Evolutionary conservation across 2,113 vertebrate genomes (phyloP).

Genomic region (Oryzias melastigma): DNA sequence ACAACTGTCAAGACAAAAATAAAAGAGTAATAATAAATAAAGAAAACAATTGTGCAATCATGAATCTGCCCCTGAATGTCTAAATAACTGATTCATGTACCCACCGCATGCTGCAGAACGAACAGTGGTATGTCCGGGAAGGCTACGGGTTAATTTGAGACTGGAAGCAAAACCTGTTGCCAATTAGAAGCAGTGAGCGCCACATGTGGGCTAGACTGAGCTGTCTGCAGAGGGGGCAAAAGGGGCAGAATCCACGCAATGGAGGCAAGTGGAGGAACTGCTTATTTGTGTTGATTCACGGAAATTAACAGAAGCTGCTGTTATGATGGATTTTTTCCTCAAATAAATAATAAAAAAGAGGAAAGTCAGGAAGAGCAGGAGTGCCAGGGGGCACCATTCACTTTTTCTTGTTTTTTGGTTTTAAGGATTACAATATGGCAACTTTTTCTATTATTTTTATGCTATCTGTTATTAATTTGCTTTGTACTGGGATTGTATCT

Average conservation of each 20-base stretch:
- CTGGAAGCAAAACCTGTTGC: conserved; percentile 77
- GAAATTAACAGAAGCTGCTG: not conserved
- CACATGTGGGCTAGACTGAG: conserved; percentile 68
- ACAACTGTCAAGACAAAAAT: not conserved
- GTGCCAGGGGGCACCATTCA: not conserved
- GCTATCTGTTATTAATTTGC: conserved; percentile 26
- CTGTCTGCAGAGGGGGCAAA: conserved; percentile 54
- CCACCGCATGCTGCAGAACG: conserved; percentile 35
- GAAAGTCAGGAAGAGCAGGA: conserved; percentile 18
- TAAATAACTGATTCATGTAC: conserved; percentile 45
- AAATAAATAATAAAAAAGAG: conserved; percentile 15
- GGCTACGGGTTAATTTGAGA: conserved; percentile 78
- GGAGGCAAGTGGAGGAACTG: conserved; percentile 32
- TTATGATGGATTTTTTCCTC: not conserved
- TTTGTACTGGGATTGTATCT: conserved; percentile 14
- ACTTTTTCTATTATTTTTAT: conserved; percentile 26
- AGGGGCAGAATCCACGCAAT: conserved; percentile 44
- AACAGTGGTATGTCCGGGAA: conserved; percentile 64
- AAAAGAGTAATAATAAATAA: not conserved
- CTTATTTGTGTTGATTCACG: not conserved
- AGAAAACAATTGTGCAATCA: not conserved
- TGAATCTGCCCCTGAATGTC: not conserved
- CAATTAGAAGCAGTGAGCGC: conserved; percentile 77
- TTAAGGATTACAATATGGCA: conserved; percentile 43
- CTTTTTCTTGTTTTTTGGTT: not conserved